Evolutionary conservation across 2,113 vertebrate genomes (phyloP).

Genomic region (Rafetus swinhoei): DNA sequence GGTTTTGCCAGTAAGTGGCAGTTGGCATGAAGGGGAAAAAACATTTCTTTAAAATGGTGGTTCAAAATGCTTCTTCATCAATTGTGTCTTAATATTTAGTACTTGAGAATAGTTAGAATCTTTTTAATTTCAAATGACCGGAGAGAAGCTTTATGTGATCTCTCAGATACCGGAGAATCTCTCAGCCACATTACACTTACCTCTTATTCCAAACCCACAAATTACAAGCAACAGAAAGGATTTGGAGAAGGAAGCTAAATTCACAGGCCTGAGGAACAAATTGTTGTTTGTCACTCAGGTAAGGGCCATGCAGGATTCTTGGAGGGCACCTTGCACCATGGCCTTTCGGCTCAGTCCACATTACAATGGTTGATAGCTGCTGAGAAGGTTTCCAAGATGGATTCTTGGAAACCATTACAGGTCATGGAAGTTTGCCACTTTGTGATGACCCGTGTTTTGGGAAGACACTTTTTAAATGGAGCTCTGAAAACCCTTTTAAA

Average conservation of each 20-base stretch:
- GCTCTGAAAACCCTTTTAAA: background rate
- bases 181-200: rapidly evolving
- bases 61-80: rapidly evolving
- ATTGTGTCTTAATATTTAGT: background rate
- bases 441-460: background rate
- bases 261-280: background rate
- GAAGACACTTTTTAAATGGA: background rate
- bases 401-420: rapidly evolving
- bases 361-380: background rate
- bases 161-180: background rate
- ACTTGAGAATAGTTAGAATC: no score
- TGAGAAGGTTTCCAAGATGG: rapidly evolving
- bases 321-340: background rate
- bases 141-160: background rate
- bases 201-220: rapidly evolving
- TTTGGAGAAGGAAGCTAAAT: background rate
- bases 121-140: background rate
- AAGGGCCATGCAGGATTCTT: background rate
- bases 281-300: background rate
- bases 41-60: background rate
- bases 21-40: background rate
- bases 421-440: background rate
- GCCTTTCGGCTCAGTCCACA: background rate
- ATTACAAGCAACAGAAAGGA: background rate
- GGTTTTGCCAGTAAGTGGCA: background rate